Percentiles rank a stretch among this genome's conserved stretches.
These are phyloP conservation scores for Drosophila demipolita DNA, from an alignment of 2,888 invertebrate species.

Conservation along the genomic window DNA sequence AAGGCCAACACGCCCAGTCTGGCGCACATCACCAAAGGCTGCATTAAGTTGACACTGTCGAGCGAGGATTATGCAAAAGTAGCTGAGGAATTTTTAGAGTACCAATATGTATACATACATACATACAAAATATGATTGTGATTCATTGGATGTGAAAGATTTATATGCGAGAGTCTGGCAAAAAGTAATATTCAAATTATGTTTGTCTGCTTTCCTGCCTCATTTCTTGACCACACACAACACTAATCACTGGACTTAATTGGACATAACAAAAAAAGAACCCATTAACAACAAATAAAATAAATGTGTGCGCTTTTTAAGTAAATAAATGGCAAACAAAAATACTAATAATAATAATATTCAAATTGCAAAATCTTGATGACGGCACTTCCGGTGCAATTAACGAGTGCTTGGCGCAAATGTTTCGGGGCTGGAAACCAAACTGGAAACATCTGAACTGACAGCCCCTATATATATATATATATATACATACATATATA, in stretches of 20 bases:
- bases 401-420: conserved; percentile 45
- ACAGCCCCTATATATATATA: conserved; percentile 7
- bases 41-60: conserved; percentile 58
- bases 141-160: conserved; percentile 48
- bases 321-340: conserved; percentile 17
- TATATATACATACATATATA: no score
- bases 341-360: conserved; percentile 20
- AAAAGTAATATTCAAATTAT: conserved; percentile 40
- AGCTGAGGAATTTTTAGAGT: conserved; percentile 43
- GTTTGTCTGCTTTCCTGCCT: conserved; percentile 44
- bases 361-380: conserved; percentile 44
- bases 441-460: conserved; percentile 32
- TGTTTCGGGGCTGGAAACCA: conserved; percentile 46
- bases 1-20: conserved; percentile 67
- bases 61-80: conserved; percentile 53
- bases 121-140: conserved; percentile 21
- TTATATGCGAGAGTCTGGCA: conserved; percentile 41
- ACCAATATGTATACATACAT: conserved; percentile 1
- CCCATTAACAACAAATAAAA: conserved; percentile 58
- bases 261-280: neutral
- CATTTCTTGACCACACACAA: conserved; percentile 69
- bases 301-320: conserved; percentile 48
- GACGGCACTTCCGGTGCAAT: conserved; percentile 77
- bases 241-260: conserved; percentile 8
- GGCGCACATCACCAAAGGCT: conserved; percentile 42